A percentile compares a stretch with the other conserved stretches of the same genome.
Evolutionary conservation across 2,888 invertebrate species (phyloP).

Genomic region (Priocnemis perturbator): DNA sequence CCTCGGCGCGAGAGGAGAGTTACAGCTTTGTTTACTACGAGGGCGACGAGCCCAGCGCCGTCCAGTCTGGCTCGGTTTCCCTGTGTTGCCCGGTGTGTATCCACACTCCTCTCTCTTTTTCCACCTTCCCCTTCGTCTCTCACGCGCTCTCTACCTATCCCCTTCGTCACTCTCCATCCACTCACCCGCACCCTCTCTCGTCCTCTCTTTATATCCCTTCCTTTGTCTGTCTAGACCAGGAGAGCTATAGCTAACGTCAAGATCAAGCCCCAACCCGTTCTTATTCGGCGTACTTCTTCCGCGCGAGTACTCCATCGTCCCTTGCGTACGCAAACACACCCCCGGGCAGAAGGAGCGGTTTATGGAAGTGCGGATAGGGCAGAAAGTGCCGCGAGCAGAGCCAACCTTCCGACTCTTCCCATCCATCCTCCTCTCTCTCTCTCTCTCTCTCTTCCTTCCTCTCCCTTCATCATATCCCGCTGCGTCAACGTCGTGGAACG

Average conservation of each 20-base stretch:
- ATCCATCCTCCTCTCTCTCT: conserved; percentile 17
- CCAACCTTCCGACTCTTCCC: conserved; percentile 24
- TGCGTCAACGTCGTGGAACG: neutral
- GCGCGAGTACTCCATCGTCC: conserved; percentile 39
- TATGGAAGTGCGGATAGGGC: conserved; percentile 15
- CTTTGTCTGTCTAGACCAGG: conserved; percentile 29
- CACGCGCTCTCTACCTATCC: conserved; percentile 20
- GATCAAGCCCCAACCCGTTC: conserved; percentile 41
- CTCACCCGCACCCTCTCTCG: conserved; percentile 2
- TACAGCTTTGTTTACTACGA: conserved; percentile 75
- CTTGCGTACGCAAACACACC: conserved; percentile 45
- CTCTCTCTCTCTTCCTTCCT: conserved; percentile 5
- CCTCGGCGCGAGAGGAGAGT: conserved; percentile 72
- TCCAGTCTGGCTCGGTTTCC: conserved; percentile 71
- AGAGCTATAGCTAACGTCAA: conserved; percentile 47
- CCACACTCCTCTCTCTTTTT: conserved; percentile 24
- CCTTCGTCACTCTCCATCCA: conserved; percentile 10
- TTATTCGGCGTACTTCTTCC: conserved; percentile 35
- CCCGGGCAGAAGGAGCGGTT: conserved; percentile 18
- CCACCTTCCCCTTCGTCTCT: conserved; percentile 40
- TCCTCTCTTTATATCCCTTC: conserved; percentile 9
- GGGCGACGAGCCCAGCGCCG: conserved; percentile 71
- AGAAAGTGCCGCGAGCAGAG: conserved; percentile 25
- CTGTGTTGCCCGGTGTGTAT: conserved; percentile 44
- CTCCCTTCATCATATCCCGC: neutral